phyloP scores from a whole-genome alignment of 2,797 vertebrate species.

The Psittacula derbiana region DNA sequence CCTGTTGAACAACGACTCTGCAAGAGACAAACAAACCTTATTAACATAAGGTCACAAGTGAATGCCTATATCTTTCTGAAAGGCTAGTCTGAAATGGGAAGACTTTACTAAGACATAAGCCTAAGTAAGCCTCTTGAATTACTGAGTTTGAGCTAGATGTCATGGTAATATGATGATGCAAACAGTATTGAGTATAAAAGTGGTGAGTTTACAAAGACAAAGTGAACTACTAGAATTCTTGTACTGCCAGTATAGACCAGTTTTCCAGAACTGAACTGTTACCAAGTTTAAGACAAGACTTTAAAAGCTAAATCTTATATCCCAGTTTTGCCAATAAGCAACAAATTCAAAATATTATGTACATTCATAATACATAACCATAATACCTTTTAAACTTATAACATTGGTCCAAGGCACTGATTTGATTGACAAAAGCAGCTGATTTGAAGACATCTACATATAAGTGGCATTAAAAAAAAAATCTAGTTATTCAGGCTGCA shows the following conservation, averaged over 20 bases:
- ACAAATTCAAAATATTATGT: not conserved
- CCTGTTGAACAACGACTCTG: slow-evolving; percentile 96
- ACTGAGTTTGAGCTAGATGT: not conserved
- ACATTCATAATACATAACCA: not conserved
- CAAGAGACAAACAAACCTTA: slow-evolving; percentile 7
- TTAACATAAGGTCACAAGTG: not conserved
- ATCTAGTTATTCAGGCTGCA: not conserved
- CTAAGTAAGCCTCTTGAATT: not conserved
- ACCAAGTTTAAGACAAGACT: not conserved
- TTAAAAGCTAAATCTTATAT: not conserved
- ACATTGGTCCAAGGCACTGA: not conserved
- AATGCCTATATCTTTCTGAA: not conserved
- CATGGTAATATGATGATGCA: not conserved
- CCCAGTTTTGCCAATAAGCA: not conserved
- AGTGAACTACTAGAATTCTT: not conserved
- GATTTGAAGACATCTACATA: not conserved
- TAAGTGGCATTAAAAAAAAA: not conserved
- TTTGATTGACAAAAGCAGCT: not conserved
- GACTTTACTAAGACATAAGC: not conserved
- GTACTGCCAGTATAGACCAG: not conserved
- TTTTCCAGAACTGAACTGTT: not conserved
- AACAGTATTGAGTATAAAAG: not conserved
- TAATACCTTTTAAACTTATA: not conserved
- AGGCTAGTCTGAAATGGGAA: not conserved
- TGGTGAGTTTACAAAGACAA: not conserved